These are phyloP conservation scores for Psix sp. DNA, from an alignment of 1,140 invertebrate genomes.

Conservation along the genomic window DNA sequence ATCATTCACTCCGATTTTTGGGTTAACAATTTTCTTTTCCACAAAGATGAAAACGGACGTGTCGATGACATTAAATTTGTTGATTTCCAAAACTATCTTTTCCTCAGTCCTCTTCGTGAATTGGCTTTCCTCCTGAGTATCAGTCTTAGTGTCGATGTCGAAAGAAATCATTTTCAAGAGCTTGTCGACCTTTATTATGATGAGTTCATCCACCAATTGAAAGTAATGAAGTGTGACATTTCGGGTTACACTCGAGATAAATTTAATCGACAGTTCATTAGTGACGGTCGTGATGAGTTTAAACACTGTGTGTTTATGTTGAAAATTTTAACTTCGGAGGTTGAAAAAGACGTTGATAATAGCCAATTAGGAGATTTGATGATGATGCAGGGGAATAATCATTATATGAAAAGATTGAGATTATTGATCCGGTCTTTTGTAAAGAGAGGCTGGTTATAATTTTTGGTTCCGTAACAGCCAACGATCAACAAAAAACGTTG, in stretches of 20 bases:
- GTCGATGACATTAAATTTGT: constrained; percentile 79
- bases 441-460: constrained; percentile 23
- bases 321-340: constrained; percentile 65
- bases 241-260: constrained; percentile 43
- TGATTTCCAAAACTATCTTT: constrained; percentile 80
- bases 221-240: constrained; percentile 61
- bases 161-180: constrained; percentile 73
- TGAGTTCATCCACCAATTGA: constrained; percentile 70
- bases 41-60: constrained; percentile 60
- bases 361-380: constrained; percentile 29
- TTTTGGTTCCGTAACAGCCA: no score
- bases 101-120: constrained; percentile 77
- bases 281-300: constrained; percentile 61
- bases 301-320: constrained; percentile 66
- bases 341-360: constrained; percentile 14
- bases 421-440: constrained; percentile 2
- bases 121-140: constrained; percentile 79
- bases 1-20: constrained; percentile 81
- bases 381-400: constrained; percentile 8
- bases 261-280: constrained; percentile 56
- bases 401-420: constrained; percentile 5
- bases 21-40: constrained; percentile 81
- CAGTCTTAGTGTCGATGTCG: constrained; percentile 73
- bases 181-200: constrained; percentile 78
- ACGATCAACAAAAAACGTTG: no score